Evolutionary conservation across 2,888 invertebrate species (phyloP), one percentile per base, ranked within the genome.

Genomic region (Eupelmus urozonus): DNA sequence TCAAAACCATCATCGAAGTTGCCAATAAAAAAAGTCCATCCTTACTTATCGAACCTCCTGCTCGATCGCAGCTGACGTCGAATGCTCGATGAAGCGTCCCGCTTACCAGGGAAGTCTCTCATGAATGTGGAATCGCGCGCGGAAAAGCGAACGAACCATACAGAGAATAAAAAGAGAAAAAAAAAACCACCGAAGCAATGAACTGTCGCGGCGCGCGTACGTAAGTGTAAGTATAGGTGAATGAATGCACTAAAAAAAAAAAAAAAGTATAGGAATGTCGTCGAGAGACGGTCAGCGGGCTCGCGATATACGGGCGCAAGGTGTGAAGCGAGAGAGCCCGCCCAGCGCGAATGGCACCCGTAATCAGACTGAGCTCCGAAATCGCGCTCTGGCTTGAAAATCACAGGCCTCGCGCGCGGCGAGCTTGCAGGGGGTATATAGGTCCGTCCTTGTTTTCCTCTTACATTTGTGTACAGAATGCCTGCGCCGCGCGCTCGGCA

Each of bases 281-380:
- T 34, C 34, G 34, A n/a, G n/a, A n/a, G n/a, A 34, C 34, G 9
- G 34, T 34, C 34, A 34, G 34, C 55, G 23, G 5, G 34, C 34
- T 34, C 34, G 34, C 34, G 34, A 34, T 3, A 9, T 34, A 5
- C 34, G 9, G n/a, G 76, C 71, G 80, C 51, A 66, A 74, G 76
- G 75, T 70, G 57, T 60, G 13, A 70, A 76, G 57, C n/a, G n/a
- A n/a, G 34, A 53, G 69, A 76, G 65, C 59, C 74, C 81, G 81
- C 82, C 84, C 84, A 85, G 79, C 85, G 82, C 85, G 86, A 85
- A 80, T 85, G 86, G 85, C 88, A 88, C 88, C 88, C 87, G 85
- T 88, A 88, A 89, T 88, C 88, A 88, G 86, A 89, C 89, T 89
- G 88, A 82, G 85, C 23, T 20, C 79, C 79, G 71, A 79, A 79